Percentiles rank a stretch among this genome's conserved stretches.
Evolutionary conservation across 2,113 vertebrate species (phyloP).

Genomic region (Upupa epops): DNA sequence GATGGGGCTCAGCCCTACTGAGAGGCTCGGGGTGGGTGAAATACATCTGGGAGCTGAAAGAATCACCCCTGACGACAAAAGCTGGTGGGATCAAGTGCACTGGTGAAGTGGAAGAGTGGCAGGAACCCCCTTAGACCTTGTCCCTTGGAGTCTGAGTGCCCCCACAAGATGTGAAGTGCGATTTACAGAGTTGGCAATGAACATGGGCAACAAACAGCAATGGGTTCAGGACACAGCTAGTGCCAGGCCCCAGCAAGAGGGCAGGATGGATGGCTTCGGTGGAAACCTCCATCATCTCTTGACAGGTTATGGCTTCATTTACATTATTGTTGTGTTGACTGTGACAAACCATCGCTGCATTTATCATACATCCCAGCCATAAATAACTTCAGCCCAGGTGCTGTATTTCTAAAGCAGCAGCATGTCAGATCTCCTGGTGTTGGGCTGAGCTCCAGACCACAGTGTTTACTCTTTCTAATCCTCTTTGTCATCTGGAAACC

Average conservation of each 20-base stretch:
- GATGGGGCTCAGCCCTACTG: neutral
- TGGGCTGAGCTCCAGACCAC: neutral
- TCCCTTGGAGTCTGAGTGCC: neutral
- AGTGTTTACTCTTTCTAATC: slow-evolving; percentile 47
- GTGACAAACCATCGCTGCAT: neutral
- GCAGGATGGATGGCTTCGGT: neutral
- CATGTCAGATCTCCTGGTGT: neutral
- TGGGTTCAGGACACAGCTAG: neutral
- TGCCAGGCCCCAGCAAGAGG: neutral
- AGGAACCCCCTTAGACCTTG: neutral
- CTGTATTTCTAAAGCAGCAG: neutral
- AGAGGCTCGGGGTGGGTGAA: neutral
- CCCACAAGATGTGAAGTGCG: neutral
- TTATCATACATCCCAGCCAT: neutral
- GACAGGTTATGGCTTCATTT: slow-evolving; percentile 31
- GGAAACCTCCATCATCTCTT: neutral
- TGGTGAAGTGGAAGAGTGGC: neutral
- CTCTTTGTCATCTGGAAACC: slow-evolving; percentile 27
- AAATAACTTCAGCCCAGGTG: slow-evolving; percentile 14
- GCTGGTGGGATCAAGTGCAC: neutral
- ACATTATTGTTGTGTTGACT: neutral
- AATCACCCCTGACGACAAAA: neutral
- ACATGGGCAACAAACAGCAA: accelerated
- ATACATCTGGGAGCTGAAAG: neutral
- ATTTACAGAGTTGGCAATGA: neutral